Conservation (phyloP, 2,797 vertebrate species). For the Lerista edwardsae region DNA sequence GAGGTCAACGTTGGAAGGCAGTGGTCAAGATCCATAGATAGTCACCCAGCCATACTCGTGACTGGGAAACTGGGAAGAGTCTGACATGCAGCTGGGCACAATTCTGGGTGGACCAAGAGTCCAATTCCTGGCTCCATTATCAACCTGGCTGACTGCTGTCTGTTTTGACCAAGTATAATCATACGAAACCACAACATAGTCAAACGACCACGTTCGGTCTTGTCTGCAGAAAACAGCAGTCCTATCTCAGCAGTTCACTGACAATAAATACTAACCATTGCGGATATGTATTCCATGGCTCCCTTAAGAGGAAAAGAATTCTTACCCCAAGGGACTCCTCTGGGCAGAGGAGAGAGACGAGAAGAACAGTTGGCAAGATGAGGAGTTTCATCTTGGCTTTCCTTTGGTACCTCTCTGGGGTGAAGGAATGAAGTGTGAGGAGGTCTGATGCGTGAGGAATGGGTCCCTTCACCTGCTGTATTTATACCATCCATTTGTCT, state of each 20-base stretch:
- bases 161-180: too few relatives aligned
- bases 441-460: background rate
- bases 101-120: too few relatives aligned
- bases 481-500: conserved; percentile 11
- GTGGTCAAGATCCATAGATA: too few relatives aligned
- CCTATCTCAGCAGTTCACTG: background rate
- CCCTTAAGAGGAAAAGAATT: background rate
- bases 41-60: too few relatives aligned
- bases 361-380: background rate
- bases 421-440: too few relatives aligned
- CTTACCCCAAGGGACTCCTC: background rate
- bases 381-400: conserved; percentile 28
- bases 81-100: too few relatives aligned
- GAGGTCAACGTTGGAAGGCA: too few relatives aligned
- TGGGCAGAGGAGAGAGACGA: conserved; percentile 19
- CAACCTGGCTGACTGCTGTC: too few relatives aligned
- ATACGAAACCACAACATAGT: background rate
- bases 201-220: background rate
- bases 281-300: background rate
- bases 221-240: background rate
- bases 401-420: background rate
- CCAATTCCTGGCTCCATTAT: too few relatives aligned
- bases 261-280: background rate
- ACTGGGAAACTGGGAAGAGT: too few relatives aligned
- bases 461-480: background rate